A percentile compares a stretch with the other conserved stretches of the same genome.
These are phyloP conservation scores for Rutpela maculata DNA, from an alignment of 2,888 invertebrate species.

Conservation along the genomic window DNA sequence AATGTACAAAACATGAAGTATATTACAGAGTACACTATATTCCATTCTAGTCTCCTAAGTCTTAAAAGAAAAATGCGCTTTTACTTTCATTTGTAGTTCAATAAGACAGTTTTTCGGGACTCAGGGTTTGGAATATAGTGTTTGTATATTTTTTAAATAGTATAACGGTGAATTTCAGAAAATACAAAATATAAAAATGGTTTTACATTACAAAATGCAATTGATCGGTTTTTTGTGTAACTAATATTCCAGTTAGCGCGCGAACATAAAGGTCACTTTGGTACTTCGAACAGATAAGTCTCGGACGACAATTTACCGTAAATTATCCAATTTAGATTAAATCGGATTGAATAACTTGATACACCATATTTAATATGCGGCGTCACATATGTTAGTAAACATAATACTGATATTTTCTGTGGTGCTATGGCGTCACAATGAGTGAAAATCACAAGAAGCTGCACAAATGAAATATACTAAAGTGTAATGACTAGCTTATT, in stretches of 20 bases:
- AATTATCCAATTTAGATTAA: constrained; percentile 1
- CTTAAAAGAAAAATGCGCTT: too few relatives aligned
- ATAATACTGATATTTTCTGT: constrained; percentile 49
- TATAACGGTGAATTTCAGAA: neutral
- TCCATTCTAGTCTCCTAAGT: too few relatives aligned
- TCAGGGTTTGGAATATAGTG: neutral
- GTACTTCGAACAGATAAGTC: neutral
- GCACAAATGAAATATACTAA: constrained; percentile 31
- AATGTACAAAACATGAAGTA: neutral
- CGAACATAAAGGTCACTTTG: neutral
- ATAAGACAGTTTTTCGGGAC: too few relatives aligned
- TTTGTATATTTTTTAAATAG: neutral
- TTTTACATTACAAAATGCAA: neutral
- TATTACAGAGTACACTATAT: too few relatives aligned
- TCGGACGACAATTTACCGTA: neutral
- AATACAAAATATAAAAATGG: neutral
- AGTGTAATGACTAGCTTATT: constrained; percentile 58
- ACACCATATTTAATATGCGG: constrained; percentile 7
- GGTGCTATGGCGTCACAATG: constrained; percentile 33
- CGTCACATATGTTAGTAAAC: constrained; percentile 10
- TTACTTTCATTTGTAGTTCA: too few relatives aligned
- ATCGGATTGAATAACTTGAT: neutral
- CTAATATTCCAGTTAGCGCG: neutral
- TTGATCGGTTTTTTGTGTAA: neutral
- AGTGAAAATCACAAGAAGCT: constrained; percentile 47